Percentiles rank a stretch among this genome's conserved stretches.
Conservation (phyloP, 2,888 invertebrate genomes). For the Fragum whitleyi region DNA sequence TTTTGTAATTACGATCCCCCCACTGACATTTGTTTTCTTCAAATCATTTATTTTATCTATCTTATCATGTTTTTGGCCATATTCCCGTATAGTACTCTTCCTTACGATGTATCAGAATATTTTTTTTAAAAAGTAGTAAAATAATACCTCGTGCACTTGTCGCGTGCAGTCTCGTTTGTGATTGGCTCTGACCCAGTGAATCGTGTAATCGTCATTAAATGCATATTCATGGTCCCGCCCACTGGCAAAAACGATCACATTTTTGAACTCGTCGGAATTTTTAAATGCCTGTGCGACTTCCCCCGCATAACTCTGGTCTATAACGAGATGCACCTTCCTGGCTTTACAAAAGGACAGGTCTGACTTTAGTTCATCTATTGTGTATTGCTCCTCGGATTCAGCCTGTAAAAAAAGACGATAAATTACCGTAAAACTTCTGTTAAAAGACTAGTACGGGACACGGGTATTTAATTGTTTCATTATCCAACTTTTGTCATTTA, state of each 20-base stretch:
- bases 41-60: too few species aligned
- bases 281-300: conserved; percentile 82
- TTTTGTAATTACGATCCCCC: too few species aligned
- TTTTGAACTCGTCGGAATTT: conserved; percentile 79
- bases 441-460: too few species aligned
- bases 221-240: conserved; percentile 83
- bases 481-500: too few species aligned
- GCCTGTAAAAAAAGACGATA: conserved; percentile 75
- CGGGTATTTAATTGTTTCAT: too few species aligned
- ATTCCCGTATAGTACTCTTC: too few species aligned
- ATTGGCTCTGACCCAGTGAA: conserved; percentile 82
- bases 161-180: conserved; percentile 82
- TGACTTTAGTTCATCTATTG: conserved; percentile 85
- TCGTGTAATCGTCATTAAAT: conserved; percentile 83
- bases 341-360: conserved; percentile 86
- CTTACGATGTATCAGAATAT: too few species aligned
- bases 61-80: too few species aligned
- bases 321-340: conserved; percentile 85
- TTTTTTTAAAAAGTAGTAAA: too few species aligned
- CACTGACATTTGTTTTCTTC: too few species aligned
- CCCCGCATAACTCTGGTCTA: conserved; percentile 86
- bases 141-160: conserved; percentile 82
- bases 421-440: too few species aligned
- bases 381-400: conserved; percentile 86
- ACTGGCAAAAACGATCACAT: conserved; percentile 84